These are phyloP conservation scores for Steinernema carpocapsae DNA, from an alignment of 2,888 invertebrate species.

Conservation along the genomic window DNA sequence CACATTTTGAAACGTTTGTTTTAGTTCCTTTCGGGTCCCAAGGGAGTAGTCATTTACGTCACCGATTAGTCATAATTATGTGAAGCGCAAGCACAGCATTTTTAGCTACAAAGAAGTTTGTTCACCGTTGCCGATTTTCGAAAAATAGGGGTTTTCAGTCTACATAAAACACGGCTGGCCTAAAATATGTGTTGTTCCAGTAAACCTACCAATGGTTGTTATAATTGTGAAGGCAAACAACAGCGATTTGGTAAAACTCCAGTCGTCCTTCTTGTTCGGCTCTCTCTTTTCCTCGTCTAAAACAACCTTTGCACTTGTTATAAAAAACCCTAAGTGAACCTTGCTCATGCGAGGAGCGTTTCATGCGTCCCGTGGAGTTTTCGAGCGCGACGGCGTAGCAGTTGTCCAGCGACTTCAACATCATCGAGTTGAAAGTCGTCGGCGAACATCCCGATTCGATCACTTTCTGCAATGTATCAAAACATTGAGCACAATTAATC, in stretches of 20 bases:
- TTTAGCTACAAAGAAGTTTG: too few species aligned
- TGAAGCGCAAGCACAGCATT: too few species aligned
- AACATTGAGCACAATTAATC: background rate
- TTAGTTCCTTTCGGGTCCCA: too few species aligned
- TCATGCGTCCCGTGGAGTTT: conserved; percentile 26
- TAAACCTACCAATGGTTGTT: conserved; percentile 62
- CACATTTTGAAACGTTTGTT: too few species aligned
- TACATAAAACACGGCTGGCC: too few species aligned
- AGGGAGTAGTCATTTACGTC: too few species aligned
- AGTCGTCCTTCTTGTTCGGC: conserved; percentile 42
- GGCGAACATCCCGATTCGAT: conserved; percentile 46
- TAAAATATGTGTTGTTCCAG: too few species aligned
- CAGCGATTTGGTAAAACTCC: conserved; percentile 65
- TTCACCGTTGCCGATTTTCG: too few species aligned
- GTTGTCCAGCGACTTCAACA: conserved; percentile 51
- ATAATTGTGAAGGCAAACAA: conserved; percentile 66
- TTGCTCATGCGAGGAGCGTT: background rate
- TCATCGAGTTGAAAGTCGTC: conserved; percentile 44
- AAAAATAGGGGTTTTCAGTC: too few species aligned
- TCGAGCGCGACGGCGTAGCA: conserved; percentile 51
- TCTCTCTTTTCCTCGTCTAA: conserved; percentile 31
- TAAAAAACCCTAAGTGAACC: too few species aligned
- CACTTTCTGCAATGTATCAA: conserved; percentile 41
- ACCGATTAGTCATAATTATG: too few species aligned
- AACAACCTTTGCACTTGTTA: background rate